Conservation (phyloP, 1,140 invertebrate genomes). For the Apis florea region DNA sequence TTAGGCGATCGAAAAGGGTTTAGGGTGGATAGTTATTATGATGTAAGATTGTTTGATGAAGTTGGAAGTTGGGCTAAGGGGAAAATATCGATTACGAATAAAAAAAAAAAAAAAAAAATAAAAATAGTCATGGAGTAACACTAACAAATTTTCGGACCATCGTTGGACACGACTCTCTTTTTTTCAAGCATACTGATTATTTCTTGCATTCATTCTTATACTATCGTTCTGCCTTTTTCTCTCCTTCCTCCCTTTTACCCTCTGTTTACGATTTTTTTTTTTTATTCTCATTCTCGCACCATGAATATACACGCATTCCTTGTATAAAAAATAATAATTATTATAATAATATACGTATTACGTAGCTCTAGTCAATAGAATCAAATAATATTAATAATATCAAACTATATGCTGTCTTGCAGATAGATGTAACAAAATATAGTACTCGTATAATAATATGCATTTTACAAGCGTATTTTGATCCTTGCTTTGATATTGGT, state of each 20-base stretch:
- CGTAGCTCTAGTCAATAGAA: slow-evolving; percentile 74
- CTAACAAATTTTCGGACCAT: slow-evolving; percentile 61
- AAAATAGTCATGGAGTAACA: slow-evolving; percentile 78
- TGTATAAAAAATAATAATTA: slow-evolving; percentile 63
- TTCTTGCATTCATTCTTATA: slow-evolving; percentile 40
- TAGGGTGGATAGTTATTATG: neutral
- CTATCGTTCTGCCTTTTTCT: slow-evolving; percentile 37
- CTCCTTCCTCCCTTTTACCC: neutral
- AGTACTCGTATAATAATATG: slow-evolving; percentile 79
- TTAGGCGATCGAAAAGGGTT: neutral
- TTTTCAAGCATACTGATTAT: slow-evolving; percentile 33
- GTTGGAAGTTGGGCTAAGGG: neutral
- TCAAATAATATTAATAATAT: slow-evolving; percentile 78
- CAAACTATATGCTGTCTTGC: slow-evolving; percentile 74
- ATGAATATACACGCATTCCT: slow-evolving; percentile 47
- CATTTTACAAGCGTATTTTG: slow-evolving; percentile 81
- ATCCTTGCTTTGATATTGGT: slow-evolving; percentile 80
- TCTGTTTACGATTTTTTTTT: slow-evolving; percentile 18
- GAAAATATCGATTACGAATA: slow-evolving; percentile 49
- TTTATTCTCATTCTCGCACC: slow-evolving; percentile 50
- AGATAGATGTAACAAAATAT: slow-evolving; percentile 80
- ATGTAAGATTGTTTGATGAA: neutral
- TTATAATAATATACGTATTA: slow-evolving; percentile 57
- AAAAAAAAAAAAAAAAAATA: slow-evolving; percentile 59
- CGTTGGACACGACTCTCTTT: neutral